phyloP scores from a whole-genome alignment of 2,888 invertebrate genomes.

The Eubasilissa splendida region DNA sequence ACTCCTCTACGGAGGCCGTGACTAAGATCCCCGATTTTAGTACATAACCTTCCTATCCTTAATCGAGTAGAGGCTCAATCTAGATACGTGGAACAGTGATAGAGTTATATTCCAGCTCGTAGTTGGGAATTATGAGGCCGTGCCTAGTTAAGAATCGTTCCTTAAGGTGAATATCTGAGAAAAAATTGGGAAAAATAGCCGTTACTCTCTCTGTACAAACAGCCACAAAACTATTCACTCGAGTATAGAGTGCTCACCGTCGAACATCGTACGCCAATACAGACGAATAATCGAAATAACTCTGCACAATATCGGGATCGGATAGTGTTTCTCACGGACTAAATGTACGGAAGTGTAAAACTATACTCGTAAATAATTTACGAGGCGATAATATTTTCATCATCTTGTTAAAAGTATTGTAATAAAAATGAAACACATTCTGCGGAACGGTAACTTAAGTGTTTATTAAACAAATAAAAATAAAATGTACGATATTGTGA shows the following conservation, averaged over 20 bases:
- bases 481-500: too few species aligned
- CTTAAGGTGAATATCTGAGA: constrained; percentile 29
- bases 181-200: constrained; percentile 30
- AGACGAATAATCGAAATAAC: neutral
- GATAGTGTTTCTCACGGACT: too few species aligned
- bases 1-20: neutral
- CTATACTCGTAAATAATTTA: too few species aligned
- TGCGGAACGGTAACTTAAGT: too few species aligned
- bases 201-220: neutral
- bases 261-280: neutral
- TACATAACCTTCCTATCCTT: constrained; percentile 1
- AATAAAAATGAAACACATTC: too few species aligned
- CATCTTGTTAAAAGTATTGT: too few species aligned
- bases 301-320: too few species aligned
- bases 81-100: constrained; percentile 1
- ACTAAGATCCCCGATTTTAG: neutral
- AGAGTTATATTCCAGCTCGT: constrained; percentile 1
- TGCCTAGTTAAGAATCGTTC: constrained; percentile 13
- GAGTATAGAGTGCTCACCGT: neutral
- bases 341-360: too few species aligned
- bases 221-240: neutral
- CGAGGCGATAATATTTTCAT: too few species aligned
- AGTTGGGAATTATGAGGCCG: constrained; percentile 16
- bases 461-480: too few species aligned
- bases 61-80: constrained; percentile 12